Evolutionary conservation across 2,797 vertebrate genomes (phyloP).

Genomic region (Echiichthys vipera): DNA sequence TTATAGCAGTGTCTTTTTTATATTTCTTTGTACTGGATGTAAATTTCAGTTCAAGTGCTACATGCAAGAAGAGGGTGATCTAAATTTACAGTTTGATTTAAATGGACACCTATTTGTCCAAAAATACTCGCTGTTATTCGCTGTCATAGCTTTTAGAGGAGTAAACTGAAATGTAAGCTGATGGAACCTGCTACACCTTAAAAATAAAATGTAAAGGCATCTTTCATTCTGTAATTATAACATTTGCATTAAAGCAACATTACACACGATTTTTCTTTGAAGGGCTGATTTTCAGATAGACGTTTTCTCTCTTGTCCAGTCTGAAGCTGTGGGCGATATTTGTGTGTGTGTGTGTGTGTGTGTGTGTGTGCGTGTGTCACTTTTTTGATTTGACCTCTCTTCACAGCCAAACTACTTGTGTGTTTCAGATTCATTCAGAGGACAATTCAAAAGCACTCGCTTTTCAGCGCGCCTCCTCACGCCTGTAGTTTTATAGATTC

Average conservation of each 20-base stretch:
- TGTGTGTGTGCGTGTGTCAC: too few relatives aligned
- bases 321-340: constrained; percentile 29
- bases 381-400: constrained; percentile 67
- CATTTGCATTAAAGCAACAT: constrained; percentile 9
- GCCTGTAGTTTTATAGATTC: constrained; percentile 27
- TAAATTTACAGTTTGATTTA: constrained; percentile 35
- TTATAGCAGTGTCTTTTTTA: constrained; percentile 46
- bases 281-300: constrained; percentile 4
- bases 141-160: constrained; percentile 33
- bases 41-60: constrained; percentile 21
- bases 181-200: neutral
- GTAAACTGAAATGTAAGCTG: constrained; percentile 17
- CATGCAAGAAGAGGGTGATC: neutral
- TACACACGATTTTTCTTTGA: neutral
- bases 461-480: constrained; percentile 11
- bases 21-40: constrained; percentile 42
- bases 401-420: constrained; percentile 52
- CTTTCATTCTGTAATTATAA: neutral
- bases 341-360: too few relatives aligned
- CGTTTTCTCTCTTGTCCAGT: constrained; percentile 23
- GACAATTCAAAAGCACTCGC: constrained; percentile 6
- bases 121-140: neutral
- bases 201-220: constrained; percentile 6
- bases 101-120: constrained; percentile 4
- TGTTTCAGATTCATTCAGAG: constrained; percentile 57